Evolutionary conservation across 2,797 vertebrate species (phyloP), one percentile per base, ranked within the genome.

Genomic region (Sphaeramia orbicularis): DNA sequence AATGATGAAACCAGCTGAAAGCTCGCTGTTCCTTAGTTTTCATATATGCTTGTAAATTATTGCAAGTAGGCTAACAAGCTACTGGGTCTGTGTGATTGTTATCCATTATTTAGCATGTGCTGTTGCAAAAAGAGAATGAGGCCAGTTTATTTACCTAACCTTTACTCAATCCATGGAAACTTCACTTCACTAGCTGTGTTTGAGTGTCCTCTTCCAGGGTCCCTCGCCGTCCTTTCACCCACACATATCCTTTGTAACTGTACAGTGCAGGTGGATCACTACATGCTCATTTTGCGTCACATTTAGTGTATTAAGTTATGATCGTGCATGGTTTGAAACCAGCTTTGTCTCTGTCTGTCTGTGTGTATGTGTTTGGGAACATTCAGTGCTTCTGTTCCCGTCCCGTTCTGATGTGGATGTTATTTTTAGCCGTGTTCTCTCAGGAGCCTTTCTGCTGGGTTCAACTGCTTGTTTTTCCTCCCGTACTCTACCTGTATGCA

Each of bases 391-490:
- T 82, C 73, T 76, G 78, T 83, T 86, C 65, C 72, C 15, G 10
- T 81, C 79, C 70, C 35, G 21, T 75, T 82, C 74, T 87, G 76
- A 86, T 69, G 74, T 78, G 37, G 45, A 65, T 48, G 52, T 81
- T 93, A 93, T 93, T 90, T 93, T 89, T 91, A 92, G 87, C 75
- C 1, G 13, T 37, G 66, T 64, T 84, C 75, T 85, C 82, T 81
- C 65, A n/a, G 70, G 81, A 90, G 87, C 77, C 71, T 79, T 87
- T 76, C 87, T 76, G 69, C 77, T 74, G 65, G 47, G 65, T 86
- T 86, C 82, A 82, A 69, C 68, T 27, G 61, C 86, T 85, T 90
- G 74, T 88, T 80, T 89, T 80, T 68, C 66, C 83, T 74, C 63
- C 65, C 63, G 24, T 63, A 47, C 65, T 71, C 74, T 85, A 86